Base-by-base conservation (phyloP, 2,888 invertebrate genomes). In the Aphidius colemani region DNA sequence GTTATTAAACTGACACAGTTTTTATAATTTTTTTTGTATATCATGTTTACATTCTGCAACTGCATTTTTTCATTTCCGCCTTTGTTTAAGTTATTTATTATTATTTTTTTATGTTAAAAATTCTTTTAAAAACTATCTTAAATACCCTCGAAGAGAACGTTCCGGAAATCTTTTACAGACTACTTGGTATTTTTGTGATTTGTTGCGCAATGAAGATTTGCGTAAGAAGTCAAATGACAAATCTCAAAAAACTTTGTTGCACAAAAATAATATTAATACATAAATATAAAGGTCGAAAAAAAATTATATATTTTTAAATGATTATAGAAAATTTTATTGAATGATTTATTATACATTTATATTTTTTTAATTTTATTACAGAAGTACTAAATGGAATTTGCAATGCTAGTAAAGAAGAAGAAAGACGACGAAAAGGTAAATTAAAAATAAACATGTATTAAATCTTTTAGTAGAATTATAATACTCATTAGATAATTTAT, bases 311-410 rank as follows among this genome's bases (percentile, higher is more conserved):
- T 18, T 18, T 18, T 18, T 18, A 18, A 18, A 18, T 18, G 13
- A 18, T 18, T 18, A 18, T 18, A 18, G 13, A 49, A 49, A 7
- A 49, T 5, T 13, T 11, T 46, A 10, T 30, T 51, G 2, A 30
- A 7, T 30, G 10, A 30, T 4, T 30, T 11, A 39, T 30, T 18
- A 46, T 18, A 18, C 40, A 11, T 11, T 46, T 39, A 65, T 59
- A 65, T 64, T 56, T 59, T 69, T 58, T 62, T 67, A 68, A 71
- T 76, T 68, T 78, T 69, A 66, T 82, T 79, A 48, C 78, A 82
- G 82, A 82, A 74, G 82, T 82, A 67, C 75, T 82, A 64, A 82
- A 82, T 68, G 82, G 82, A 69, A 82, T 82, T 74, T 82, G 82
- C 75, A 82, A 82, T 71, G 77, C 81, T 62, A 78, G 73, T 69